Base-by-base conservation (phyloP, 2,888 invertebrate species). In the Eudemis profundana region DNA sequence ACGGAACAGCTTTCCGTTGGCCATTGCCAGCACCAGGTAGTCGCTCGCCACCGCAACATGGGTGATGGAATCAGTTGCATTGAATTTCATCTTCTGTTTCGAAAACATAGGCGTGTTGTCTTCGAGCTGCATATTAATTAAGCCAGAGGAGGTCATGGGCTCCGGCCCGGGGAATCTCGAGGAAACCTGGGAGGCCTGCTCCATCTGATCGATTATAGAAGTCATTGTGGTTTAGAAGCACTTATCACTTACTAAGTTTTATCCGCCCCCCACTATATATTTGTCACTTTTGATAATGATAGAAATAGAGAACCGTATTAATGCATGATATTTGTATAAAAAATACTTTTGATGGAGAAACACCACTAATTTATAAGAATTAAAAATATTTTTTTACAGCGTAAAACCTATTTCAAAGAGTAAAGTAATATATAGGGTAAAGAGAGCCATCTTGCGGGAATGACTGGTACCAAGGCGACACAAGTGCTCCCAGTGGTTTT, bases 21-120 rank as follows among this genome's bases (percentile, higher is more conserved):
- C 95, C 95, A 98, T 96, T 1, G 96, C 95, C 71, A 98, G 94
- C 0, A 97, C 95, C 60, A 98, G 90, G 81, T 95, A 95, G 82
- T 97, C 97, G 79, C 95, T 98, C 33, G 96, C 94, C 4, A 97
- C 96, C 1, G 94, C 95, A 62, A 98, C 93, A 80, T 97, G 96
- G 2, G 95, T 95, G 69, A 98, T 95, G 68, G 95, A 93, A 73
- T 96, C 95, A 0, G 96, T 94, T 0, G 98, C 96, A 67, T 95
- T 94, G 70, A 97, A 95, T 74, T 95, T 95, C 86, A 97, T 96
- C 84, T 95, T 96, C 70, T 96, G 95, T 83, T 96, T 98, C 33
- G 94, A 95, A 84, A 98, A 98, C 84, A 98, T 97, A 7, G 97
- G 97, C 15, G 94, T 93, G 71, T 97, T 97, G 74, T 96, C 95